phyloP scores from a whole-genome alignment of 2,888 invertebrate species.

The Lamproptera curius region DNA sequence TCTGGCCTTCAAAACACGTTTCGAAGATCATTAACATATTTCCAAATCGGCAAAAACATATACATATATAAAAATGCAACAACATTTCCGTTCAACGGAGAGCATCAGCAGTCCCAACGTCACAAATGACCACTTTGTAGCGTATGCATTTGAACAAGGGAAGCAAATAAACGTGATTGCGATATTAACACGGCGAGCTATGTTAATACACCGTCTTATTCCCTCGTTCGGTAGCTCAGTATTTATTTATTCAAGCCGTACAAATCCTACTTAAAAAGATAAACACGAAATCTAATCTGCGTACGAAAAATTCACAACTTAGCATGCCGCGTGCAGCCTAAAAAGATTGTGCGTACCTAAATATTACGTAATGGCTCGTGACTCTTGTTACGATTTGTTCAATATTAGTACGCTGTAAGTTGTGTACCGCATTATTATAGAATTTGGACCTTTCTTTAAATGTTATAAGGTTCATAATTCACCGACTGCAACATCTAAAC shows the following conservation, averaged over 20 bases:
- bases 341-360: conserved; percentile 48
- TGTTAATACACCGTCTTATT: conserved; percentile 16
- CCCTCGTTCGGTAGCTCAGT: conserved; percentile 13
- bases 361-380: conserved; percentile 74
- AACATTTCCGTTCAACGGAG: neutral
- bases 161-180: conserved; percentile 19
- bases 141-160: conserved; percentile 17
- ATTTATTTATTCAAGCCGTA: conserved; percentile 20
- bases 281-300: conserved; percentile 30
- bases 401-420: conserved; percentile 53
- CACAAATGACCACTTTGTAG: conserved; percentile 8
- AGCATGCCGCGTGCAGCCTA: conserved; percentile 44
- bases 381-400: conserved; percentile 59
- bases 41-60: neutral
- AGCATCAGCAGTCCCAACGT: conserved; percentile 6
- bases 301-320: conserved; percentile 36
- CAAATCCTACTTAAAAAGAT: conserved; percentile 28
- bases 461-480: conserved; percentile 37
- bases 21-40: too few relatives aligned
- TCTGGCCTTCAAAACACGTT: too few relatives aligned
- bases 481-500: conserved; percentile 25
- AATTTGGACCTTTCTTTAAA: conserved; percentile 37
- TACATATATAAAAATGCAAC: neutral
- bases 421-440: conserved; percentile 31
- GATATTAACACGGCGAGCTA: conserved; percentile 15